Evolutionary conservation across 1,140 invertebrate genomes (phyloP), one percentile per base, ranked within the genome.

Genomic region (Lepidotrigona ventralis): DNA sequence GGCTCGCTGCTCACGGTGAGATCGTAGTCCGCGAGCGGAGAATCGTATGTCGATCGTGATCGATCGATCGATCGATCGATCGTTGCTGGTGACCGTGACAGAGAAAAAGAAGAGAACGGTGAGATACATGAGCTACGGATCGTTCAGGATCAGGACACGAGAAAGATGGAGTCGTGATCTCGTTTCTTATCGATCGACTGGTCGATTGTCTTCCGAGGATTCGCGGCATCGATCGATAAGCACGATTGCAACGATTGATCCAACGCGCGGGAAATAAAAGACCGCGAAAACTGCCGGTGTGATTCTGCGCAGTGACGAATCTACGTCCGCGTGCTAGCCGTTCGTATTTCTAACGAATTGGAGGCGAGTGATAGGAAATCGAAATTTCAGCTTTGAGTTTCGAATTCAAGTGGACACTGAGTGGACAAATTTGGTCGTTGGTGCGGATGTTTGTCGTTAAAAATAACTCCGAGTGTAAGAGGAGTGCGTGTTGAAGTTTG

Each of bases 1-100:
- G 89, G 89, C 86, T 90, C 90, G 79, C 69, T 89, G 88, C 84
- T 89, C 88, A 90, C 90, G 91, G 86, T 90, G 89, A 90, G 91
- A 88, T 88, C 87, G 87, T 74, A 76, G 80, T 63, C 77, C 33
- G 79, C 26, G 26, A 76, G 54, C 60, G 54, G 53, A 51, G 79
- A 85, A 64, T 77, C 33, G 33, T 76, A 60, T 78, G 23, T 39
- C 64, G 68, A 83, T 83, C 83, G 88, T 80, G 86, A 91, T 88
- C 86, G 86, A 89, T 81, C 87, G 90, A 88, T 84, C 85, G 85
- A 64, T 60, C 56, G 56, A 46, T 46, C 39, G 39, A 33, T 51
- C n/a, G 33, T 19, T 77, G 73, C n/a, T 39, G 71, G 53, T 66
- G 29, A 46, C 71, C 56, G 56, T 14, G 33, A 33, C 29, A 74